Evolutionary conservation across 2,797 vertebrate species (phyloP), one percentile per base, ranked within the genome.

Genomic region (Pseudochirops corinnae): DNA sequence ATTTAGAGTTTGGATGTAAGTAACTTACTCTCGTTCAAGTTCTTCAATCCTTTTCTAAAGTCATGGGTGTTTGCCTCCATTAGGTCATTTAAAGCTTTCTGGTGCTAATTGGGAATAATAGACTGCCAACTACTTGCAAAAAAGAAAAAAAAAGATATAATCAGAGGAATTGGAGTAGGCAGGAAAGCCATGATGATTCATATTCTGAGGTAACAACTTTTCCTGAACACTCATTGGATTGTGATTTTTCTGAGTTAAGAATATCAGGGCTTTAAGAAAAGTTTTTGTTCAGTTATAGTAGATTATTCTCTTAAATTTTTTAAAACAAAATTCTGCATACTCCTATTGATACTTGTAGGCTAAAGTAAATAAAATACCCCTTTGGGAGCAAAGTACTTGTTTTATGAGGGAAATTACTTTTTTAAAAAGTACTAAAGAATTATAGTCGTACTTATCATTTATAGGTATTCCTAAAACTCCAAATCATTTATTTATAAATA

Each of bases 391-490:
- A 87, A 87, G 74, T 93, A 60, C 90, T 96, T 93, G 14, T 39
- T 95, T 95, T 93, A 92, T 87, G 39, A 87, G 24, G 74, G 39
- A 87, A 87, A 50, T 87, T 46, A 26, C 39, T 55, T 87, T 94
- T 95, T 94, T 52, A 95, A 62, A 91, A 96, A 92, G 33, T 96
- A 91, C 33, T 95, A 94, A 74, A 58, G 91, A 96, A 94, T 96
- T 94, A 94, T n/a, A 96, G 53, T 94, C n/a, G 91, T 31, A 67
- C 33, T 92, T 96, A 96, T 33, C 93, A 94, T 95, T 96, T 95
- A 93, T 94, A 95, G 60, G 0, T 93, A 4, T 82, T 95, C 96
- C 95, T 93, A 94, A 90, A 46, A 58, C 58, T 56, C 92, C 93
- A 95, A 94, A 60, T 57, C 29, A 92, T 10, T 87, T 87, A 87